A percentile compares a stretch with the other conserved stretches of the same genome.
Evolutionary conservation across 2,113 vertebrate genomes (phyloP).

Genomic region (Brevimyrus niger): DNA sequence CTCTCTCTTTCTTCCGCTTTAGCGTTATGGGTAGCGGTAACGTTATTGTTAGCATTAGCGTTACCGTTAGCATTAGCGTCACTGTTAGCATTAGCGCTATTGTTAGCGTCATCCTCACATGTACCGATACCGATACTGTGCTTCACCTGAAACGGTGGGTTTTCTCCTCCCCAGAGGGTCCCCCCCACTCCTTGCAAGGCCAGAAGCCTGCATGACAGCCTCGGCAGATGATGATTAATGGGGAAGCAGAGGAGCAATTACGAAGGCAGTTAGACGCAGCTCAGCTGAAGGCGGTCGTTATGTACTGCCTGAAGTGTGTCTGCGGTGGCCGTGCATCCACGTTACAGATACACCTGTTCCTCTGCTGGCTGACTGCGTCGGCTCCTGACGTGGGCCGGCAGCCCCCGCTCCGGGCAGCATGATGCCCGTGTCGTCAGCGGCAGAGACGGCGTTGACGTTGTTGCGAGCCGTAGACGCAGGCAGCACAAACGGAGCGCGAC

Average conservation of each 20-base stretch:
- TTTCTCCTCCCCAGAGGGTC: background rate
- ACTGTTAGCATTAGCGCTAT: background rate
- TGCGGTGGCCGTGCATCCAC: slow-evolving; percentile 13
- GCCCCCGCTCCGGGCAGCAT: background rate
- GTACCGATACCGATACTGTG: background rate
- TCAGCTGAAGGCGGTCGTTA: slow-evolving; percentile 54
- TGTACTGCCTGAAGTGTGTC: slow-evolving; percentile 47
- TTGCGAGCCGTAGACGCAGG: background rate
- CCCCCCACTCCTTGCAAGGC: slow-evolving; percentile 32
- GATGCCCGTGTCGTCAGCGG: background rate
- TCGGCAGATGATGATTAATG: slow-evolving; percentile 64
- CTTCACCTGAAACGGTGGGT: slow-evolving; percentile 17
- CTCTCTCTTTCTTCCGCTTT: background rate
- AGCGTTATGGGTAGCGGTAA: background rate
- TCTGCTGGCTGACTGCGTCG: background rate
- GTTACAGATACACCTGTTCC: background rate
- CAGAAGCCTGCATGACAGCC: slow-evolving; percentile 48
- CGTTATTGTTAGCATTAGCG: background rate
- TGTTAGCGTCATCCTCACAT: background rate
- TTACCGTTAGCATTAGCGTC: background rate
- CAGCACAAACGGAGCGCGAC: background rate
- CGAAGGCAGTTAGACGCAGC: slow-evolving; percentile 59
- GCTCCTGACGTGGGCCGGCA: background rate
- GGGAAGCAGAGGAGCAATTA: slow-evolving; percentile 66
- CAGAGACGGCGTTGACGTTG: background rate